Evolutionary conservation across 1,140 invertebrate species (phyloP).

Genomic region (Apis dorsata): DNA sequence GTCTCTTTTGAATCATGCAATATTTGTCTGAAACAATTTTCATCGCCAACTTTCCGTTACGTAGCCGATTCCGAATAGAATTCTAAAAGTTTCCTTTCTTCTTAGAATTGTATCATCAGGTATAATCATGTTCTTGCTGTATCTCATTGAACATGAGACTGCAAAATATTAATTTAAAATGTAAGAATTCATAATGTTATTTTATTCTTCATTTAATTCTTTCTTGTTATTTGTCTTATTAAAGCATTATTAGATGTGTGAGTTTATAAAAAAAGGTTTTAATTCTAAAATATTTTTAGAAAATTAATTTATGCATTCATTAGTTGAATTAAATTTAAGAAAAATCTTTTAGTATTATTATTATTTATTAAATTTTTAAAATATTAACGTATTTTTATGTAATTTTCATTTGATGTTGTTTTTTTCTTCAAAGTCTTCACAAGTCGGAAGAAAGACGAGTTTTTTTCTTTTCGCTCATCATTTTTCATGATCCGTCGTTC

Average conservation of each 20-base stretch:
- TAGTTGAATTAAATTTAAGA: too few relatives aligned
- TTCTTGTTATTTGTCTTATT: not conserved
- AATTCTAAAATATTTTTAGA: too few relatives aligned
- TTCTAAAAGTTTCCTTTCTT: constrained; percentile 24
- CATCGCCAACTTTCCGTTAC: constrained; percentile 25
- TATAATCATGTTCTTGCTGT: constrained; percentile 46
- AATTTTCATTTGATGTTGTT: constrained; percentile 8
- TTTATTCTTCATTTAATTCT: not conserved
- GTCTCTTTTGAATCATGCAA: constrained; percentile 30
- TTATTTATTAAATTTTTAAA: too few relatives aligned
- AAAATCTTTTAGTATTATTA: too few relatives aligned
- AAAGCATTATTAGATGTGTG: not conserved
- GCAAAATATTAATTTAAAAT: constrained; percentile 10
- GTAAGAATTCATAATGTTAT: not conserved
- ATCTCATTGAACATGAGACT: constrained; percentile 23
- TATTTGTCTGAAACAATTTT: constrained; percentile 43
- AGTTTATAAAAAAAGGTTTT: not conserved
- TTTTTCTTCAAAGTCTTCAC: not conserved
- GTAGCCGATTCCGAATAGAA: constrained; percentile 3
- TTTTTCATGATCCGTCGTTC: not conserved
- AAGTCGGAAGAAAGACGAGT: not conserved
- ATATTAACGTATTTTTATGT: not conserved
- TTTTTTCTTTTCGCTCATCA: constrained; percentile 14
- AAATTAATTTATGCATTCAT: too few relatives aligned
- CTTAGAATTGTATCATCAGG: constrained; percentile 45